Conservation (phyloP, 2,113 vertebrate genomes). For the Psittacus erithacus region DNA sequence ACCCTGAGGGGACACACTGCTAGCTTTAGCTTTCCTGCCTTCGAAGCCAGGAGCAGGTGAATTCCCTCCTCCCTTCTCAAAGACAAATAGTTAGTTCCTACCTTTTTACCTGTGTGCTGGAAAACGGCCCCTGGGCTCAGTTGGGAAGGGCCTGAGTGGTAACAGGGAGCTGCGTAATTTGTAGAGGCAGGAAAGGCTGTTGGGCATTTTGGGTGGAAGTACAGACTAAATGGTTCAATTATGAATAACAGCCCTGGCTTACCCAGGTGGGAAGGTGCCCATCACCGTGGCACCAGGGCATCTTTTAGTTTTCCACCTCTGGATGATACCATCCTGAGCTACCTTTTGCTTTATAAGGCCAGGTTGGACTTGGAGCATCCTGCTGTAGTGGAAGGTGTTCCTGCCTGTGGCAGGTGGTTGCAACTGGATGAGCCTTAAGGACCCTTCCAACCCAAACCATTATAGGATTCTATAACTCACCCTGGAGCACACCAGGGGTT, state of each 20-base stretch:
- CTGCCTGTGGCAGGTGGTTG: neutral
- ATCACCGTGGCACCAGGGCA: rapidly evolving
- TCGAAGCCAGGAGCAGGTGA: neutral
- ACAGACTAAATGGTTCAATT: neutral
- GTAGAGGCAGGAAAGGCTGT: neutral
- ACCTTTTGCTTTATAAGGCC: rapidly evolving
- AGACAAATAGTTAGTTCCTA: neutral
- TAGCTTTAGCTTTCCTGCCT: neutral
- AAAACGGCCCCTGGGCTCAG: neutral
- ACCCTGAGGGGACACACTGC: neutral
- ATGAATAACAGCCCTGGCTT: neutral
- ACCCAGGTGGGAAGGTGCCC: neutral
- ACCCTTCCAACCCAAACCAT: neutral
- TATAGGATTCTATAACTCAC: neutral
- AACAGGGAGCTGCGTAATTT: neutral
- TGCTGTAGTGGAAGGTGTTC: neutral
- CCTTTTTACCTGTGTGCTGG: rapidly evolving
- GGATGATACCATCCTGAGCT: too few species aligned
- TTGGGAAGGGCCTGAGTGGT: neutral
- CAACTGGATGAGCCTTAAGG: neutral
- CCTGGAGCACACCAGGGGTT: neutral
- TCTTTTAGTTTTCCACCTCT: neutral
- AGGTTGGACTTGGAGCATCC: neutral
- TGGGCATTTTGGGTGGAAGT: neutral
- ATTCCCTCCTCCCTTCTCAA: neutral